Evolutionary conservation across 1,140 invertebrate species (phyloP).

Genomic region (Scylla paramamosain): DNA sequence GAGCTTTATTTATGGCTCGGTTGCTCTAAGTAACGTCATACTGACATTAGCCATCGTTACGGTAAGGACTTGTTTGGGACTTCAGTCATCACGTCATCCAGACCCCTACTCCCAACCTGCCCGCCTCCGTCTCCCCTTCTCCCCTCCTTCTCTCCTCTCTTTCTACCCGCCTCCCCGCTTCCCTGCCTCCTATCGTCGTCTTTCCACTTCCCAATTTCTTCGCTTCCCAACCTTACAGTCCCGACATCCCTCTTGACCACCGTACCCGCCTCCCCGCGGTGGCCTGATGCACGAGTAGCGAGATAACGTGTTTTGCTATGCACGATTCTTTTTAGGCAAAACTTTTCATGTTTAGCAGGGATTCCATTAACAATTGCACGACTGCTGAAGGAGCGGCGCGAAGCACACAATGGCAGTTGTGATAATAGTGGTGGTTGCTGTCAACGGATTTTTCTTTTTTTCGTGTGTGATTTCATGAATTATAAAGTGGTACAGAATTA

Average conservation of each 20-base stretch:
- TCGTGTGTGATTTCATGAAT: too few relatives aligned
- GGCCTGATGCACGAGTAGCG: background rate
- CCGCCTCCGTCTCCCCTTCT: background rate
- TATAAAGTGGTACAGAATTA: too few relatives aligned
- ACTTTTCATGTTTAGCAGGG: too few relatives aligned
- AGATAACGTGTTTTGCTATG: background rate
- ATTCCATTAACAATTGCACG: too few relatives aligned
- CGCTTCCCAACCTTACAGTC: background rate
- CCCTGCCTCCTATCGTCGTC: background rate
- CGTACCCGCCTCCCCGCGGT: background rate
- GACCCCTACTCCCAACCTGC: background rate
- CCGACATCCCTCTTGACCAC: background rate
- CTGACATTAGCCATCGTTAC: background rate
- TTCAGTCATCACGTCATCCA: background rate
- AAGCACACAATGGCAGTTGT: too few relatives aligned
- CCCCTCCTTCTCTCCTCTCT: background rate
- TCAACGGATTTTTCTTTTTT: too few relatives aligned
- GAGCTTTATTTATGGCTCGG: background rate
- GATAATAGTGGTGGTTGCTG: too few relatives aligned
- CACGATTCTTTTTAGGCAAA: background rate
- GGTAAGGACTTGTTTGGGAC: background rate
- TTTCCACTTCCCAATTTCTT: background rate
- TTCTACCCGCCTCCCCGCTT: background rate
- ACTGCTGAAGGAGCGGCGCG: too few relatives aligned
- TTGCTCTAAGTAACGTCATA: background rate